These are phyloP conservation scores for Caradrina clavipalpis DNA, from an alignment of 2,888 invertebrate species.

Conservation along the genomic window DNA sequence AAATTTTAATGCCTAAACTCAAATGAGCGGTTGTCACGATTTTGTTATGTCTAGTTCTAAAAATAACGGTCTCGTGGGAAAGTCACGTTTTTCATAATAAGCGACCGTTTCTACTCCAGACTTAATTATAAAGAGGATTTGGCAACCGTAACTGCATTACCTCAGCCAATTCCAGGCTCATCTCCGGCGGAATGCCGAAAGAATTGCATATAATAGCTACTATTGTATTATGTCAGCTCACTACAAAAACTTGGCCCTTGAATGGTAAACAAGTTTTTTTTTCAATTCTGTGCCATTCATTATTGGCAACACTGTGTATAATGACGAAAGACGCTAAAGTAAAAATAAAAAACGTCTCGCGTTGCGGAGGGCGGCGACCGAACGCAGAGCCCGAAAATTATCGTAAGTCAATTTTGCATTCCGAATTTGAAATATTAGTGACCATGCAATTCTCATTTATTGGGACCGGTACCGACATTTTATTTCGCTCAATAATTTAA, in stretches of 20 bases:
- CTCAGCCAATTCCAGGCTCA: constrained; percentile 29
- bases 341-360: constrained; percentile 37
- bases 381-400: constrained; percentile 42
- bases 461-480: constrained; percentile 61
- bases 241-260: constrained; percentile 62
- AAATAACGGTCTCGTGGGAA: constrained; percentile 43
- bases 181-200: constrained; percentile 35
- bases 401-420: constrained; percentile 59
- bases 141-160: constrained; percentile 35
- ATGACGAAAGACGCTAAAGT: constrained; percentile 5
- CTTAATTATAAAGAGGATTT: constrained; percentile 40
- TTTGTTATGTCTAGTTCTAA: constrained; percentile 25
- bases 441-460: constrained; percentile 62
- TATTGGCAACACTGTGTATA: constrained; percentile 29
- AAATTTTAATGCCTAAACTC: not conserved
- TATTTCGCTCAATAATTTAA: constrained; percentile 56
- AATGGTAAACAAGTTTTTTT: constrained; percentile 58
- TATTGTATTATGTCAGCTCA: constrained; percentile 42
- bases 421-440: constrained; percentile 66
- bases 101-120: constrained; percentile 16
- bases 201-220: constrained; percentile 57
- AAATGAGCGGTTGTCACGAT: constrained; percentile 11
- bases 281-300: constrained; percentile 53
- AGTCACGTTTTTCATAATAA: constrained; percentile 33
- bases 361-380: constrained; percentile 61